phyloP scores from a whole-genome alignment of 92 coral and sea anemone genomes.

The Porites divaricata region DNA sequence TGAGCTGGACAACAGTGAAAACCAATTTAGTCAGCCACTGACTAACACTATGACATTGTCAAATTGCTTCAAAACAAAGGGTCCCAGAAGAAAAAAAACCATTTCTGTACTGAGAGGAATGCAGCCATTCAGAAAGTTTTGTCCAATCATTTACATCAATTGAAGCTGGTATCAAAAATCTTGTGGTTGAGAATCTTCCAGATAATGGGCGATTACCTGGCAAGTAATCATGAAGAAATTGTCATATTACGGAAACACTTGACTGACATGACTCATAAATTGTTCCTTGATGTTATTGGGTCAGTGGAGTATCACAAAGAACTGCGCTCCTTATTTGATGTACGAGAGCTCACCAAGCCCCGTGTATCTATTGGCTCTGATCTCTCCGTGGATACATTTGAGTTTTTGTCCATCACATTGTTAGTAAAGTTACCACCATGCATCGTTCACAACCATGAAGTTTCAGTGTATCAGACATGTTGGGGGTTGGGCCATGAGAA shows the following conservation, averaged over 20 bases:
- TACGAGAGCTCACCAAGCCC: conserved; percentile 4
- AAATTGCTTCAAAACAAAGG: conserved; percentile 5
- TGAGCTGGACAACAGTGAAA: too few species aligned
- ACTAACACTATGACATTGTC: not conserved
- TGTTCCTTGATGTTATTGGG: conserved; percentile 19
- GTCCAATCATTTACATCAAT: not conserved
- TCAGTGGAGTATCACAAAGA: conserved; percentile 25
- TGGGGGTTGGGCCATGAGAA: conserved; percentile 43
- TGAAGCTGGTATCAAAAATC: not conserved
- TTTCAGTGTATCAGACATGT: conserved; percentile 23
- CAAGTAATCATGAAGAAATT: not conserved
- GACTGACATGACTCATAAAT: not conserved
- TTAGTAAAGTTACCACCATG: not conserved
- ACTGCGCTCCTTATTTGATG: conserved; percentile 18
- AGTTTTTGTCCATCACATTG: conserved; percentile 19
- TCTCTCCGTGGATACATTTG: not conserved
- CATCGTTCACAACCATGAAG: not conserved
- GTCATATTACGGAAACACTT: conserved; percentile 22
- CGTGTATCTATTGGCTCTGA: conserved; percentile 21
- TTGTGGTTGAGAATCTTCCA: conserved; percentile 26
- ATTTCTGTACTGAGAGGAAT: conserved; percentile 12
- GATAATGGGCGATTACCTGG: conserved; percentile 16
- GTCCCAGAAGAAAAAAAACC: not conserved
- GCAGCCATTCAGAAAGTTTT: conserved; percentile 7
- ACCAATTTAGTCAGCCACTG: too few species aligned